These are phyloP conservation scores for Sebastes kiyomatsui DNA, from an alignment of 2,797 vertebrate species.

Conservation along the genomic window DNA sequence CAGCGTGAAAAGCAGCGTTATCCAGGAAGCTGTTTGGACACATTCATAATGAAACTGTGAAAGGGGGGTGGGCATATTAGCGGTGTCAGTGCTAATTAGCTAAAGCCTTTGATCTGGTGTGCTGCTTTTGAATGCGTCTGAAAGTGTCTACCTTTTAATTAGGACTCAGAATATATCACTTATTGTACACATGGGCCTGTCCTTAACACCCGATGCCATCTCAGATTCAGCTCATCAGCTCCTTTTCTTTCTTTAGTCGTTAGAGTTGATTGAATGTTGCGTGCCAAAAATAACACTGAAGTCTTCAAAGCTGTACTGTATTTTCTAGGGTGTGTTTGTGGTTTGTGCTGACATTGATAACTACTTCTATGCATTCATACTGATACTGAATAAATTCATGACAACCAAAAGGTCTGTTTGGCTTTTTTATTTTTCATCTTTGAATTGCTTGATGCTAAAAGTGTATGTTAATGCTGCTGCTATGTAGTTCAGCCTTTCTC, in stretches of 20 bases:
- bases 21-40: slow-evolving; percentile 52
- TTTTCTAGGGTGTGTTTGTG: slow-evolving; percentile 9
- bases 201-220: background rate
- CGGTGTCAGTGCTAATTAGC: slow-evolving; percentile 52
- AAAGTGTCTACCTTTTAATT: slow-evolving; percentile 53
- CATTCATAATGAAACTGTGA: slow-evolving; percentile 41
- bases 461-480: background rate
- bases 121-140: slow-evolving; percentile 27
- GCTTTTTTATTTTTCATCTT: background rate
- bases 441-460: background rate
- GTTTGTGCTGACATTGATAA: slow-evolving; percentile 41
- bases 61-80: slow-evolving; percentile 2
- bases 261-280: background rate
- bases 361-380: slow-evolving; percentile 52
- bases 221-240: slow-evolving; percentile 5
- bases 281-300: slow-evolving; percentile 47
- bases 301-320: slow-evolving; percentile 10
- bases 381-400: slow-evolving; percentile 61
- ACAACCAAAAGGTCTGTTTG: slow-evolving; percentile 27
- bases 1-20: slow-evolving; percentile 24
- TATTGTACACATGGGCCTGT: slow-evolving; percentile 2
- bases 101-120: slow-evolving; percentile 49
- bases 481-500: background rate
- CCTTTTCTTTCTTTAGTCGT: background rate
- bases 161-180: slow-evolving; percentile 21